Evolutionary conservation across 2,888 invertebrate genomes (phyloP), one percentile per base, ranked within the genome.

Genomic region (Dolichopus griseipennis): DNA sequence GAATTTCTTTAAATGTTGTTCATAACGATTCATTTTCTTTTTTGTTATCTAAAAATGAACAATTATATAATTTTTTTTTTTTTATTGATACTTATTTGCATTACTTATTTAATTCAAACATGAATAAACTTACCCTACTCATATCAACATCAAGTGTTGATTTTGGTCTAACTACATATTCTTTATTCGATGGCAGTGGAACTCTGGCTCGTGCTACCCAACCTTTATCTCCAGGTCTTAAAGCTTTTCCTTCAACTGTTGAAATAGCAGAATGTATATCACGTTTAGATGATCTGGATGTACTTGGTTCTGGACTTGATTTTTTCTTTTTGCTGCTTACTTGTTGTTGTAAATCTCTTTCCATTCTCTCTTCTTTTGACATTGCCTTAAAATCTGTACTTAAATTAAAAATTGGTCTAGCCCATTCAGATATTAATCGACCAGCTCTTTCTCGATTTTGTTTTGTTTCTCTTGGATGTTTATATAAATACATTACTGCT

Each of bases 401-500:
- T 69, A 98, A 85, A 84, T 97, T 97, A 82, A 99, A 98, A 73
- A 99, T 97, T 1, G 98, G 97, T 18, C 98, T 83, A 0, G 97
- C 95, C 98, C 99, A 99, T 82, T 97, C 96, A 71, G 93, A 95
- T 73, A 98, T 97, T 72, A 98, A 86, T 72, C 92, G 89, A 1
- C 95, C 95, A 70, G 97, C 96, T 67, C 90, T 86, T 78, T 92
- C 92, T 77, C 91, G 90, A 82, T 98, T 98, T 69, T 88, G 86
- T 81, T 95, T 95, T 0, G 93, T 93, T 84, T 99, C 99, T 80
- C 91, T 93, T 0, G 99, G 98, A 82, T 99, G 98, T 81, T 99
- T 99, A 83, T 95, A 98, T 67, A 99, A 85, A 83, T 98, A 97
- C 99, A 99, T 99, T 1, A 99, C 95, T 63, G 99, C 98, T 83